phyloP scores from a whole-genome alignment of 2,113 vertebrate genomes.

The Orientallactaga bullata region DNA sequence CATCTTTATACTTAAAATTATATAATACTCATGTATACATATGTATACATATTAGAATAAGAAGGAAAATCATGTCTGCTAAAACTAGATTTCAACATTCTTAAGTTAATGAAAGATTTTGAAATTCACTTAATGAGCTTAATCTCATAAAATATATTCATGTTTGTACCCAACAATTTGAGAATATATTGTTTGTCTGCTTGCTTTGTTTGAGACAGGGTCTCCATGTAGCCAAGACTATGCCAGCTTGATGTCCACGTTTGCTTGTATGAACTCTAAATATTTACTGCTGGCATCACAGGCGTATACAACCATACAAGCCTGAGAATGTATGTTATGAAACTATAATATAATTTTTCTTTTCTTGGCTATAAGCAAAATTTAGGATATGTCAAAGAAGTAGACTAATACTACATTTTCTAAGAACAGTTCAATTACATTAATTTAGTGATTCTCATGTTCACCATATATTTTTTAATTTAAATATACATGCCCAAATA shows the following conservation, averaged over 20 bases:
- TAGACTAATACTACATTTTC: neutral
- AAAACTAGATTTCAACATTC: conserved; percentile 12
- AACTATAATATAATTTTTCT: neutral
- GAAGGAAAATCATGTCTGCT: neutral
- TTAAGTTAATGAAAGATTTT: neutral
- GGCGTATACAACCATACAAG: too few relatives aligned
- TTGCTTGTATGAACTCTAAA: neutral
- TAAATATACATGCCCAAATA: neutral
- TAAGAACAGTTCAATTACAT: conserved; percentile 4
- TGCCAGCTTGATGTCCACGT: too few relatives aligned
- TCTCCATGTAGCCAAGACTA: neutral
- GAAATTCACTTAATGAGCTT: neutral
- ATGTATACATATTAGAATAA: neutral
- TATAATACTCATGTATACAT: neutral
- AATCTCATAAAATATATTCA: neutral
- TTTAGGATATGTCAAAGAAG: conserved; percentile 3
- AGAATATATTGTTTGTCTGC: neutral
- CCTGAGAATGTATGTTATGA: neutral
- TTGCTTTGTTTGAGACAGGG: neutral
- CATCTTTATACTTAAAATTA: neutral
- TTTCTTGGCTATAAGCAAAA: neutral
- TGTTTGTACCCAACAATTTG: neutral
- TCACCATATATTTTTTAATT: neutral
- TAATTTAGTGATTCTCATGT: neutral
- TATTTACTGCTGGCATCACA: neutral